Percentiles rank a stretch among this genome's conserved stretches.
Evolutionary conservation across 2,888 invertebrate genomes (phyloP).

Genomic region (Thelaira solivaga): DNA sequence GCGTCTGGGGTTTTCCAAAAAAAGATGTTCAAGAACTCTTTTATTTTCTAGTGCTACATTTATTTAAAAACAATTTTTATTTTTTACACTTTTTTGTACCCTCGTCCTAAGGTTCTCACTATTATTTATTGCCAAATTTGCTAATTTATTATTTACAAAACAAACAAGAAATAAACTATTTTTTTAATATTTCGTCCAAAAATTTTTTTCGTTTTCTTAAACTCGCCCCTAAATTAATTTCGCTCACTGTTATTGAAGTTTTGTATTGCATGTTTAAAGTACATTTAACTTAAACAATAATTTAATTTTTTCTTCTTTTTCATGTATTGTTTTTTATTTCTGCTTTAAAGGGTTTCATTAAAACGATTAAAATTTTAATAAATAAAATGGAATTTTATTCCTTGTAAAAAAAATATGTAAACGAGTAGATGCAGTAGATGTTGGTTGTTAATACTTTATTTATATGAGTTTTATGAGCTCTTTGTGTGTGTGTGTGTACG

Average conservation of each 20-base stretch:
- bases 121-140: no score
- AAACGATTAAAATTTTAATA: not conserved
- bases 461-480: not conserved
- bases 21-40: no score
- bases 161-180: not conserved
- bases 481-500: not conserved
- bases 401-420: not conserved
- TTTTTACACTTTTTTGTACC: no score
- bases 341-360: not conserved
- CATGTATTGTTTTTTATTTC: no score
- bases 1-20: no score
- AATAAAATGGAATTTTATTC: not conserved
- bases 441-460: not conserved
- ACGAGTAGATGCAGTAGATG: no score
- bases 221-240: not conserved
- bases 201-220: no score
- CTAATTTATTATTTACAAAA: not conserved
- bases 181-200: not conserved
- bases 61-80: no score
- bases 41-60: no score
- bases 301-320: not conserved
- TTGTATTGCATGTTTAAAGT: conserved; percentile 31
- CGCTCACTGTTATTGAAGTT: not conserved
- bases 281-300: conserved; percentile 20
- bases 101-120: no score